These are phyloP conservation scores for Muraenolepis orangiensis DNA, from an alignment of 2,797 vertebrate genomes.

Conservation along the genomic window DNA sequence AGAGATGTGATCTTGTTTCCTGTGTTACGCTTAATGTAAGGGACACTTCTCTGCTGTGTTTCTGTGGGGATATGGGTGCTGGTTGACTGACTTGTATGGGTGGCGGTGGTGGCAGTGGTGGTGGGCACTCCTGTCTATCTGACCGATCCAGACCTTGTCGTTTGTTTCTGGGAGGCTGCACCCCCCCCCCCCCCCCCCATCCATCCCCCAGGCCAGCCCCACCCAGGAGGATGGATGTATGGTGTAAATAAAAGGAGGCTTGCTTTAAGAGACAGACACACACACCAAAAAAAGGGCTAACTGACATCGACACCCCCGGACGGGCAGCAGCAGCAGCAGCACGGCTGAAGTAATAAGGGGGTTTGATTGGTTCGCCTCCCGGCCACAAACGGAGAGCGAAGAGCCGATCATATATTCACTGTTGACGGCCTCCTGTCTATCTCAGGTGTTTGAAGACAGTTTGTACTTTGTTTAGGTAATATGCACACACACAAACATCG, in stretches of 20 bases:
- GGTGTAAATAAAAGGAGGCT: not conserved
- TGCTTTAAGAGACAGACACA: not conserved
- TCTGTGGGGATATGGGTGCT: not conserved
- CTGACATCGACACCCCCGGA: not conserved
- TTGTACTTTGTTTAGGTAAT: conserved; percentile 52
- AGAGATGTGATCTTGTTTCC: not conserved
- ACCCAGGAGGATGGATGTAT: not conserved
- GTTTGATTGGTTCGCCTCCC: too few relatives aligned
- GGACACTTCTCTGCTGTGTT: not conserved
- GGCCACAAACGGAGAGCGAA: not conserved
- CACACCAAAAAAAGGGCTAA: not conserved
- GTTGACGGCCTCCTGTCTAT: conserved; percentile 58
- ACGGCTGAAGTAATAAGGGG: too few relatives aligned
- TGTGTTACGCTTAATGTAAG: not conserved
- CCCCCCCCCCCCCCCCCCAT: too few relatives aligned
- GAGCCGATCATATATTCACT: conserved; percentile 48
- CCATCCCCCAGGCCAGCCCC: not conserved
- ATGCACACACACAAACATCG: conserved; percentile 67
- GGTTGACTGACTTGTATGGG: not conserved
- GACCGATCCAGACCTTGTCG: not conserved
- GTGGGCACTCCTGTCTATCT: not conserved
- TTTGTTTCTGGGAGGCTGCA: not conserved
- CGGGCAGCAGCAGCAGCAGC: too few relatives aligned
- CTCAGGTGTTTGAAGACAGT: conserved; percentile 69
- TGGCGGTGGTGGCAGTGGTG: not conserved